Base-by-base conservation (phyloP, 2,888 invertebrate genomes). In the Poecilus cupreus region DNA sequence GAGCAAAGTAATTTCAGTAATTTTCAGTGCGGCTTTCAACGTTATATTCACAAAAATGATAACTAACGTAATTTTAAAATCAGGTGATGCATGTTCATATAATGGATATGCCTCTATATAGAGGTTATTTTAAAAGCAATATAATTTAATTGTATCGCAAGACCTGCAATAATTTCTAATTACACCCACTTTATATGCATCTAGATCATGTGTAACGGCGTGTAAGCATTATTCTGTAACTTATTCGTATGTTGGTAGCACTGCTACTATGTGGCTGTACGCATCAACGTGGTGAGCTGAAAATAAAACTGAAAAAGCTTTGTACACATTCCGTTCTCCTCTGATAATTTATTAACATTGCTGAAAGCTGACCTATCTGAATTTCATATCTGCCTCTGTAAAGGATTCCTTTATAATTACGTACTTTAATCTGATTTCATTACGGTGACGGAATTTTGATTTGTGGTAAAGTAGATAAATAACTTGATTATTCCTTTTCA, bases 121-220 rank as follows among this genome's bases (percentile, higher is more conserved):
- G 8, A 26, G n/a, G 60, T 60, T n/a, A 60, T 60, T 60, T 60
- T 60, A 68, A 68, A 68, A 37, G 37, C 64, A 37, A 37, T 68
- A 68, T 18, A 68, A 68, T 39, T 37, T 37, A 37, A 68, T 37
- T 16, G 32, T 68, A 68, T 68, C 16, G 64, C 37, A 68, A 37
- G 18, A 22, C 64, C 18, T 13, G 32, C 16, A 3, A 18, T 68
- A 68, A 37, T 68, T 68, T 37, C 37, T 32, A 68, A 68, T 68
- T 68, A 68, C 64, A 11, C 18, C 60, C 32, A 68, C 64, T 68
- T 68, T 68, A 68, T 68, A 68, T 68, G 64, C 39, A 68, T 68
- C 64, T 68, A 68, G 64, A 68, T 68, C 64, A 68, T 68, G 18
- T 68, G 37, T 68, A 13, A 68, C 64, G 20, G 37, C 64, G 64